Evolutionary conservation across 2,797 vertebrate species (phyloP), one percentile per base, ranked within the genome.

Genomic region (Pangasius krempfi): DNA sequence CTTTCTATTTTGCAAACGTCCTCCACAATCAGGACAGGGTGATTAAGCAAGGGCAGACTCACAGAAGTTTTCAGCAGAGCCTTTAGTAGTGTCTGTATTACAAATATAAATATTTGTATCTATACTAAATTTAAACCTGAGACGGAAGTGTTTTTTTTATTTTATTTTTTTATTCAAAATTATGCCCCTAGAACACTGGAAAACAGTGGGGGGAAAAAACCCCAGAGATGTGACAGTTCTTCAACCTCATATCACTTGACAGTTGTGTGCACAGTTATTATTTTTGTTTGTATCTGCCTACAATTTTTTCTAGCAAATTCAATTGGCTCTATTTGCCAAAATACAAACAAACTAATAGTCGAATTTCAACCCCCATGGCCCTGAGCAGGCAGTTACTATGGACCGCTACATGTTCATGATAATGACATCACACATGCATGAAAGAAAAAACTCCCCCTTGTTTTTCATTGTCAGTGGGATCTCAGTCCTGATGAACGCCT

Each of bases 1-100:
- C 81, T 47, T 83, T 47, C 37, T 83, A 44, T 64, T 83, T 83
- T 72, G 76, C 52, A 64, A 52, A 83, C 13, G 37, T 88, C 86
- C 87, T 80, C 37, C 72, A 86, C 33, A 80, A 81, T 60, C 88
- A 86, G 81, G 70, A 83, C 76, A 66, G 70, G 37, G n/a, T 73
- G 75, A 83, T 47, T 83, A 83, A 83, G 25, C 81, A 83, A 83
- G 58, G 80, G 47, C 56, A 81, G 20, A 56, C 52, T 80, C 78
- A 44, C 58, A 64, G 56, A 62, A n/a, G 14, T 14, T 64, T 82
- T 58, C 4, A 56, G 78, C 8, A 80, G 52, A 25, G 30, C 4
- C 30, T 33, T 40, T 47, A n/a, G 27, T 83, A 20, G 60, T n/a
- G 40, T 83, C 25, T 30, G 1, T 44, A 44, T 64, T 47, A 58